Base-by-base conservation (phyloP, 2,113 vertebrate genomes). In the Oryzias javanicus region DNA sequence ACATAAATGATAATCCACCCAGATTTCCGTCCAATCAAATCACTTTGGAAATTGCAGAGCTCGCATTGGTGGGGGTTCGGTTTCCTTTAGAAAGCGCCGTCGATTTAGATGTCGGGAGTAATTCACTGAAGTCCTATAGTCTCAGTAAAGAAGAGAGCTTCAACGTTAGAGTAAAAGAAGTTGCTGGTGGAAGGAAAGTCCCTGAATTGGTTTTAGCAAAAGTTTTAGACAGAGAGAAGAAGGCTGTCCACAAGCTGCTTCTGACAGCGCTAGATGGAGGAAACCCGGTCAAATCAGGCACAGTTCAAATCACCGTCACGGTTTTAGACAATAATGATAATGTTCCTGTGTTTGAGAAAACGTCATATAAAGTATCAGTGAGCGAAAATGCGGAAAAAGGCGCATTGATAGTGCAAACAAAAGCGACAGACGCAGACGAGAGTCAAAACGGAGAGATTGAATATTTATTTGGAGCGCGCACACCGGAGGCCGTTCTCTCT, bases 281-380 rank as follows among this genome's bases (percentile, higher is more conserved):
- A 0, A 89, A 77, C 25, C 84, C 90, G 0, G 79, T 61, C 0
- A 84, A 59, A 55, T 70, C 84, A 2, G 89, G 88, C 0, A 87
- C 85, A 2, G 67, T 78, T 10, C 55, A 84, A 48, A 85, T 91
- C 50, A 74, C 13, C 0, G 49, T 91, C 1, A 65, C 40, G 6
- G 82, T 91, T 0, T 78, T 89, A 48, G 96, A 98, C 67, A 6
- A 47, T 42, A 98, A 95, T 25, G 96, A 98, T 73, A 96, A 98
- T 22, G 72, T 89, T 16, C 96, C 96, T 0, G 61, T 89, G 1
- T 98, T 95, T 46, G 64, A 84, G 22, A 77, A 76, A 4, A 2
- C 1, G 0, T 1, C 73, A 0, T 87, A 89, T 42, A 81, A 86
- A 29, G 15, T 77, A 0, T 0, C 60, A 15, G 2, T 89, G n/a